Percentiles rank a stretch among this genome's conserved stretches.
These are phyloP conservation scores for Diacarnus erythraeanus DNA, from an alignment of 37 sponge, comb jelly and placozoan species.

Conservation along the genomic window DNA sequence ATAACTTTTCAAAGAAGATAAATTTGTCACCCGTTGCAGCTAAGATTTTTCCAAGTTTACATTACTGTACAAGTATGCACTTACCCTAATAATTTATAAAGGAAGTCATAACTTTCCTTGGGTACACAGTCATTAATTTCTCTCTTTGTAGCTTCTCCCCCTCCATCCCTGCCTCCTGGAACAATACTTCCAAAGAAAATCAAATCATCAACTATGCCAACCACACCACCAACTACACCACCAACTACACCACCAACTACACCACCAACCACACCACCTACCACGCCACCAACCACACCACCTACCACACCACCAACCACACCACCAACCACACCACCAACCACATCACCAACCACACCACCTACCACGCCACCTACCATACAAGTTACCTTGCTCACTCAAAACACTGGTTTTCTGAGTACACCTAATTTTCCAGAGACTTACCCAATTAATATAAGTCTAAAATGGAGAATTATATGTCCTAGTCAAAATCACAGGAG, in stretches of 20 bases:
- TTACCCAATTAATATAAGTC: not conserved
- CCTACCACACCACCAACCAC: no score
- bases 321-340: not conserved
- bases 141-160: not conserved
- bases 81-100: no score
- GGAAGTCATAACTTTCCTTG: no score
- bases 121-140: not conserved
- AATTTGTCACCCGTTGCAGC: no score
- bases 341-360: no score
- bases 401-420: not conserved
- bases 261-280: not conserved
- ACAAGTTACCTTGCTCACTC: not conserved
- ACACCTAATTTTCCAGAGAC: conserved; percentile 2
- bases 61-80: no score
- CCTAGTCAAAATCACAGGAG: no score
- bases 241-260: not conserved
- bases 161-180: not conserved
- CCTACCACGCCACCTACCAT: no score
- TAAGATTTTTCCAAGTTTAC: no score
- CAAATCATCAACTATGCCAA: not conserved
- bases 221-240: not conserved
- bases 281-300: conserved; percentile 1
- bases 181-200: not conserved
- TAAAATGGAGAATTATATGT: not conserved
- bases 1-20: no score